Conservation (phyloP, 2,888 invertebrate genomes). For the Himalopsyche japonica region DNA sequence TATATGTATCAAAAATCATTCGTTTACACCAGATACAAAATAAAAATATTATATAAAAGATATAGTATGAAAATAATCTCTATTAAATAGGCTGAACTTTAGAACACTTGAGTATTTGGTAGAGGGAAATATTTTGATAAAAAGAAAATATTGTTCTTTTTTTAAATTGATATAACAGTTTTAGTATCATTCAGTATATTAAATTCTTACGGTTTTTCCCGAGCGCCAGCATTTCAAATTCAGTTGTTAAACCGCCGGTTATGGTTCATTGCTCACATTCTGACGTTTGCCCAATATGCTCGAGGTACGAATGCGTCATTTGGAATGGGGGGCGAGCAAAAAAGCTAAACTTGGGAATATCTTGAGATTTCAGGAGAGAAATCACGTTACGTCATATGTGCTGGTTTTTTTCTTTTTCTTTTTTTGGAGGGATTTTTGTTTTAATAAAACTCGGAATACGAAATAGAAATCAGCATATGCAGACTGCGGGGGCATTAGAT, state of each 20-base stretch:
- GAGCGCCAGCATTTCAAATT: slow-evolving; percentile 23
- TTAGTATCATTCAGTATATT: neutral
- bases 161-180: neutral
- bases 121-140: too few relatives aligned
- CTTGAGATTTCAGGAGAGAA: neutral
- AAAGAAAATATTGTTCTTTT: too few relatives aligned
- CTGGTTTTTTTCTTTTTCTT: neutral
- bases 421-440: neutral
- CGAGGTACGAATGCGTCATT: slow-evolving; percentile 25
- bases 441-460: neutral
- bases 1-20: too few relatives aligned
- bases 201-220: neutral
- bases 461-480: neutral
- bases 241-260: slow-evolving; percentile 31
- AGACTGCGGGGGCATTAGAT: neutral
- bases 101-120: too few relatives aligned
- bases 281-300: slow-evolving; percentile 31
- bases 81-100: too few relatives aligned
- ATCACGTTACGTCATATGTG: slow-evolving; percentile 1
- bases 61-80: too few relatives aligned
- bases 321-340: slow-evolving; percentile 10
- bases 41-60: too few relatives aligned
- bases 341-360: neutral
- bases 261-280: slow-evolving; percentile 35
- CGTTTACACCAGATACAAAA: too few relatives aligned